A percentile compares a stretch with the other conserved stretches of the same genome.
Conservation (phyloP, 2,113 vertebrate genomes). For the Megaleporinus macrocephalus region DNA sequence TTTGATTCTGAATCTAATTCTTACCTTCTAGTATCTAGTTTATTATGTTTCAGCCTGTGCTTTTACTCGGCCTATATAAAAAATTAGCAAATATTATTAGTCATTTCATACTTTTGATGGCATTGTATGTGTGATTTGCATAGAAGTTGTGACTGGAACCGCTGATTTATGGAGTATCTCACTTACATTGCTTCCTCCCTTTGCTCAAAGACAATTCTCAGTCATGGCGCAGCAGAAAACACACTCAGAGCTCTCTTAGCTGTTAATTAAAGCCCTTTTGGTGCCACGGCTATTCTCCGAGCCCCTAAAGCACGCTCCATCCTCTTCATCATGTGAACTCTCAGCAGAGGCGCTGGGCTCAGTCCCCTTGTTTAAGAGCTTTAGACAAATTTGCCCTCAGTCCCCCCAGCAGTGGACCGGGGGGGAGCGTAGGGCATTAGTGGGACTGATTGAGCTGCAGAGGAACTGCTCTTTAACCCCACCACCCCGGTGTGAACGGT, state of each 20-base stretch:
- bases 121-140: no score
- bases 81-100: no score
- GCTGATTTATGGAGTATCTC: not conserved
- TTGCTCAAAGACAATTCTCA: conserved; percentile 19
- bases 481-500: conserved; percentile 8
- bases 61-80: no score
- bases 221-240: conserved; percentile 17
- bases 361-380: conserved; percentile 44
- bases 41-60: no score
- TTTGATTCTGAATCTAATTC: no score
- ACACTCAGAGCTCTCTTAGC: conserved; percentile 35
- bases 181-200: not conserved
- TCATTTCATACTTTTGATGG: no score
- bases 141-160: no score
- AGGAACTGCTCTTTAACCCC: conserved; percentile 32
- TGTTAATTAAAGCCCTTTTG: conserved; percentile 49
- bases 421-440: conserved; percentile 17
- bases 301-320: conserved; percentile 25
- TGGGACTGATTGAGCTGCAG: conserved; percentile 36
- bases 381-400: conserved; percentile 30
- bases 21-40: no score
- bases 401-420: not conserved
- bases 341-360: conserved; percentile 22
- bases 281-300: conserved; percentile 28
- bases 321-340: conserved; percentile 45